Base-by-base conservation (phyloP, 2,797 vertebrate genomes). In the Lagorchestes hirsutus region DNA sequence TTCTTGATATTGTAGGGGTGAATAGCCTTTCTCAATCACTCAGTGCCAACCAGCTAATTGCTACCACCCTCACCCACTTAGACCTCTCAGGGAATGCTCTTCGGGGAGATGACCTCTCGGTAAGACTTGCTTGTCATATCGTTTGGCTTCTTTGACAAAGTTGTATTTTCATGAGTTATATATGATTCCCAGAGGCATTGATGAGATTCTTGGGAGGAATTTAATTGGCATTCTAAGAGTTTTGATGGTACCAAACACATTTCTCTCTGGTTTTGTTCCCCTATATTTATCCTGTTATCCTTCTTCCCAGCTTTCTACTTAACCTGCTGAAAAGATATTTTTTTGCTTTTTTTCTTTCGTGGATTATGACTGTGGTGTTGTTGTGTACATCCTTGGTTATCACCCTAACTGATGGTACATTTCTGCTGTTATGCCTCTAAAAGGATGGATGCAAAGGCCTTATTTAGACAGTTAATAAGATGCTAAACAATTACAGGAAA, bases 81-180 rank as follows among this genome's bases (percentile, higher is more conserved):
- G 99, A 99, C 98, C 99, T 99, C 99, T 99, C 99, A 99, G 99
- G 99, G 98, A 99, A 99, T 10, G 97, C 98, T 13, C 99, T 99
- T 96, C 99, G 99, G 0, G 99, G 99, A 97, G 99, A 99, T 93
- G 99, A 99, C 98, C 99, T 99, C 98, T 99, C 99, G 97, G 99
- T 99, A 98, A 97, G 99, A 95, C 27, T 74, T 90, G 29, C n/a
- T 95, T 27, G 4, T 58, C 1, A 91, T 91, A 0, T 50, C 9
- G 12, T 4, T 46, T 93, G 22, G 24, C 0, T 14, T 31, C 93
- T 2, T 54, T 16, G 55, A 46, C 0, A n/a, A 28, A 8, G 0
- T 31, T 4, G 3, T 74, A 11, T 55, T 87, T 74, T 90, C 46
- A 67, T 95, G 91, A 95, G 1, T 31, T 50, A 50, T 40, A 1